Base-by-base conservation (phyloP, 2,888 invertebrate species). In the Pheosia tremula region DNA sequence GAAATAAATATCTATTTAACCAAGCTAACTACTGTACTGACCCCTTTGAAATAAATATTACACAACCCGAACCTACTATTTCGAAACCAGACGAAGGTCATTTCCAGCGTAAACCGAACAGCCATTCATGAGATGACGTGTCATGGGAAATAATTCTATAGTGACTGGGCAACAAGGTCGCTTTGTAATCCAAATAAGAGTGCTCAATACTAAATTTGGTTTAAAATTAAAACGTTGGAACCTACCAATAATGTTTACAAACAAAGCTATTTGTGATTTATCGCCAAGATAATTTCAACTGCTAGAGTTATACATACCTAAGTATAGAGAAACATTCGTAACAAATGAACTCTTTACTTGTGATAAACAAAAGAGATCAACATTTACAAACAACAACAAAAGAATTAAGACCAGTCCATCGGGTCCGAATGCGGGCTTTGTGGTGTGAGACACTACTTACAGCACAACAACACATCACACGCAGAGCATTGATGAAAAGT, bases 401-500 rank as follows among this genome's bases (percentile, higher is more conserved):
- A 78, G 71, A 75, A 82, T 78, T 75, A 71, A 71, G 77, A 80
- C 79, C 69, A 72, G 76, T 78, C 68, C 72, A 68, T 68, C 75
- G 67, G 58, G 74, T 72, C 69, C 60, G 41, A 64, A 77, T 85
- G 83, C 84, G 84, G 86, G 86, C 73, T 69, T 71, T 84, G 84
- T 77, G 84, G 84, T 78, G 64, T 79, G 69, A 66, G 66, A 68
- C 61, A 59, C 39, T 69, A 60, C 80, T 72, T 39, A 60, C 50
- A 36, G 52, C 9, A 43, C 45, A 9, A 50, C 54, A 45, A 55
- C 37, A 49, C 7, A 41, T 3, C 9, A 53, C 41, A n/a, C 9
- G 9, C 52, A 45, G 5, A 47, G 50, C 45, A 56, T 65, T 60
- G 58, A 57, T 41, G 50, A 57, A 59, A 50, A 61, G 53, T 59